Conservation (phyloP, 1,140 invertebrate species). For the Marisa cornuarietis region DNA sequence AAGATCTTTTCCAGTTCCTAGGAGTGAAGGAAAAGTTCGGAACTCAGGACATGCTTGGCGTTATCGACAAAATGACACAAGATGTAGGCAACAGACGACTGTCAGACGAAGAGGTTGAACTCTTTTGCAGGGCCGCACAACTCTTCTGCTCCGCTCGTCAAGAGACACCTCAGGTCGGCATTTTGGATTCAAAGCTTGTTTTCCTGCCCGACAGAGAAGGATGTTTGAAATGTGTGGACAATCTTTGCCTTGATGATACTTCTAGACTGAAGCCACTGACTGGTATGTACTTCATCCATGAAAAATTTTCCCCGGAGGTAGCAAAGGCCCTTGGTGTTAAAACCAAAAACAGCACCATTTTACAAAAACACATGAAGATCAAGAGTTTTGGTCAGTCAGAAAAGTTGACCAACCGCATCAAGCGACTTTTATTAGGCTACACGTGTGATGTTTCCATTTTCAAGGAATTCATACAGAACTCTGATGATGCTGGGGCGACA, state of each 20-base stretch:
- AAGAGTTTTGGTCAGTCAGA: slow-evolving; percentile 56
- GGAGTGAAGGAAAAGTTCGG: slow-evolving; percentile 13
- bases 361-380: slow-evolving; percentile 20
- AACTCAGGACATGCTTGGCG: neutral
- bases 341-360: slow-evolving; percentile 30
- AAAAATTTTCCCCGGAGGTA: slow-evolving; percentile 23
- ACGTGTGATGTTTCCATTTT: slow-evolving; percentile 48
- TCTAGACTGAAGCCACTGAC: slow-evolving; percentile 6
- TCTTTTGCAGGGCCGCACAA: neutral
- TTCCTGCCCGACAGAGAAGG: slow-evolving; percentile 33
- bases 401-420: slow-evolving; percentile 50
- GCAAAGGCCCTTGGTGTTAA: slow-evolving; percentile 38
- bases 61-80: neutral
- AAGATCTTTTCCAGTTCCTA: slow-evolving; percentile 13
- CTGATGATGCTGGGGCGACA: slow-evolving; percentile 61
- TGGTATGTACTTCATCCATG: slow-evolving; percentile 34
- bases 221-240: slow-evolving; percentile 7
- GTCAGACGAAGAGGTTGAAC: neutral
- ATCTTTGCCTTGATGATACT: slow-evolving; percentile 40
- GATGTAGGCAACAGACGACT: neutral
- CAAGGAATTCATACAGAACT: slow-evolving; percentile 66
- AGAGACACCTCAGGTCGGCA: neutral
- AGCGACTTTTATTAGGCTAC: slow-evolving; percentile 51
- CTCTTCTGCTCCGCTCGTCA: neutral
- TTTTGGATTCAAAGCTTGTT: neutral